Evolutionary conservation across 1,140 invertebrate species (phyloP).

Genomic region (Hydropsyche tenuis): DNA sequence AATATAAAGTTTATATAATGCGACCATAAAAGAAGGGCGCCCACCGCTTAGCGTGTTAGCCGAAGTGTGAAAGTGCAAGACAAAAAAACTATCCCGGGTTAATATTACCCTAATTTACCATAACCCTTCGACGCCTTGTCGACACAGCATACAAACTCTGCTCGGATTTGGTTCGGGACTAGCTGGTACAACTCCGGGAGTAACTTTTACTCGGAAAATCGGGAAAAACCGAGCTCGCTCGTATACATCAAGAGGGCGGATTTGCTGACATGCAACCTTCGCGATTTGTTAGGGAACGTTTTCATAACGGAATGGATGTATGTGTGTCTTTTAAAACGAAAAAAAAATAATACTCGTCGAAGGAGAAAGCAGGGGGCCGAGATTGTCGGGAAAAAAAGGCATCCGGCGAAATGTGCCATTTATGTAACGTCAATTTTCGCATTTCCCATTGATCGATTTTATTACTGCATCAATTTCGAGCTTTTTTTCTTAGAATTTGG

Average conservation of each 20-base stretch:
- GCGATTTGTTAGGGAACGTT: conserved; percentile 41
- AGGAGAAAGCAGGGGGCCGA: background rate
- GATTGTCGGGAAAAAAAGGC: background rate
- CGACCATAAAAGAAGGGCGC: too few species aligned
- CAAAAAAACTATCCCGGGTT: conserved; percentile 19
- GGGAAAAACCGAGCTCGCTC: conserved; percentile 36
- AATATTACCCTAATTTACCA: conserved; percentile 24
- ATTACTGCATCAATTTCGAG: background rate
- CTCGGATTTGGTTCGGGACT: conserved; percentile 38
- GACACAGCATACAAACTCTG: conserved; percentile 36
- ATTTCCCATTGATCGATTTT: background rate
- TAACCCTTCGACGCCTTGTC: conserved; percentile 6
- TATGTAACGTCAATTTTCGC: conserved; percentile 4
- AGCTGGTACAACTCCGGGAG: conserved; percentile 39
- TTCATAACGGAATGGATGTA: conserved; percentile 38
- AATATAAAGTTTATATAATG: too few species aligned
- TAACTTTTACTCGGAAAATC: conserved; percentile 45
- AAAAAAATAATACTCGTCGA: background rate
- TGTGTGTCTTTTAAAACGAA: conserved; percentile 16
- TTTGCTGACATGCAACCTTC: conserved; percentile 46
- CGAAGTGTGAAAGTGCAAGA: background rate
- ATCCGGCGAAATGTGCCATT: conserved; percentile 6
- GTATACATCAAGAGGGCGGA: conserved; percentile 42
- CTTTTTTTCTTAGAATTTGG: too few species aligned
- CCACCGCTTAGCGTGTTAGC: too few species aligned